Evolutionary conservation across 2,113 vertebrate species (phyloP).

Genomic region (Dicrurus megarhynchus): DNA sequence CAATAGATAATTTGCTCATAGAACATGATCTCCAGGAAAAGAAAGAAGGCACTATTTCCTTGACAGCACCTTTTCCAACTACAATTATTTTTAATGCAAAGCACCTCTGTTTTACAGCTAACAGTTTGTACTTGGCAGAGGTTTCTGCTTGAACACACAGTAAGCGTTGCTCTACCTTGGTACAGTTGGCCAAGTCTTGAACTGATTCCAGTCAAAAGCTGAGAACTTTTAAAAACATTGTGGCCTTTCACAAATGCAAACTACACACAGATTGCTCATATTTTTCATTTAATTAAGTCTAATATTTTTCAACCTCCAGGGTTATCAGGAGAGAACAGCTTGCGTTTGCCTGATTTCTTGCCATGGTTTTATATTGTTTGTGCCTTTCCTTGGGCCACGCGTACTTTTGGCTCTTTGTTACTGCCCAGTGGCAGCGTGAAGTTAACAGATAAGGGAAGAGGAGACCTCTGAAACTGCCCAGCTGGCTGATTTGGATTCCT

Average conservation of each 20-base stretch:
- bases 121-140: not conserved
- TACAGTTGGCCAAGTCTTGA: not conserved
- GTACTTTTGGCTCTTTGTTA: not conserved
- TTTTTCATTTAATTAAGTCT: slow-evolving; percentile 35
- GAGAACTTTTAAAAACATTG: not conserved
- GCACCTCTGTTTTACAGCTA: not conserved
- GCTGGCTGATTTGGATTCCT: not conserved
- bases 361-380: not conserved
- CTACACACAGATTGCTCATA: not conserved
- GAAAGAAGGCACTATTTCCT: not conserved
- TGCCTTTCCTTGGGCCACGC: not conserved
- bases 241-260: not conserved
- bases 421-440: not conserved
- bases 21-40: not conserved
- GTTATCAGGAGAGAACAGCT: slow-evolving; percentile 45
- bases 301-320: slow-evolving; percentile 3
- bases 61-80: not conserved
- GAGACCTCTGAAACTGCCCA: not conserved
- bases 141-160: not conserved
- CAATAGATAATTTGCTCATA: not conserved
- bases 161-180: not conserved
- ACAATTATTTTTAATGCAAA: not conserved
- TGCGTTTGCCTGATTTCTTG: slow-evolving; percentile 23
- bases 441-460: slow-evolving; percentile 6
- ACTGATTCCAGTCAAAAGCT: not conserved